These are phyloP conservation scores for Drosophila busckii DNA, from an alignment of 1,140 invertebrate genomes.

Conservation along the genomic window DNA sequence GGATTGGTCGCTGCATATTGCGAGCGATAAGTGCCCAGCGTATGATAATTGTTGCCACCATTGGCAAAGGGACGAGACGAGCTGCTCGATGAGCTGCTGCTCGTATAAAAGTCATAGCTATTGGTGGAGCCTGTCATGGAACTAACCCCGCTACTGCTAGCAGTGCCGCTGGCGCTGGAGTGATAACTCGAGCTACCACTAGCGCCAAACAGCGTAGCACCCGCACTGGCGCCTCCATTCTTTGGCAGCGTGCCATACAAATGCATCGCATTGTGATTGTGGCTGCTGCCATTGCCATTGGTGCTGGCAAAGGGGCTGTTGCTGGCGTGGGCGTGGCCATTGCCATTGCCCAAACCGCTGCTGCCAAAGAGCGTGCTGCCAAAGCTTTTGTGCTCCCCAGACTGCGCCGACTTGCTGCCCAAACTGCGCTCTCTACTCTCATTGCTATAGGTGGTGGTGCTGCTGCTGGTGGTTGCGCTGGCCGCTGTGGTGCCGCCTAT, in stretches of 20 bases:
- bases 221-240: conserved; percentile 50
- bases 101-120: conserved; percentile 74
- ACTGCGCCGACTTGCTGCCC: conserved; percentile 44
- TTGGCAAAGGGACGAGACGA: conserved; percentile 58
- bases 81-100: conserved; percentile 32
- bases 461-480: conserved; percentile 35
- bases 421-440: conserved; percentile 60
- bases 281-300: conserved; percentile 46
- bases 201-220: conserved; percentile 48
- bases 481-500: conserved; percentile 49
- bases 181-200: conserved; percentile 50
- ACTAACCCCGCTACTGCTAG: conserved; percentile 74
- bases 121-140: conserved; percentile 77
- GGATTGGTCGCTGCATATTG: conserved; percentile 78
- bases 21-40: conserved; percentile 72
- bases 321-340: conserved; percentile 34
- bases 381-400: conserved; percentile 48
- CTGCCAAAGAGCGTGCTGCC: conserved; percentile 57
- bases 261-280: conserved; percentile 66
- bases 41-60: conserved; percentile 75
- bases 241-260: conserved; percentile 76
- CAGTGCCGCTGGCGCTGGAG: conserved; percentile 55
- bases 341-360: conserved; percentile 49
- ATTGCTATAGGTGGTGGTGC: conserved; percentile 59
- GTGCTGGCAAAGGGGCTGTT: conserved; percentile 58